Base-by-base conservation (phyloP, 2,797 vertebrate genomes). In the Diplodus sargus region DNA sequence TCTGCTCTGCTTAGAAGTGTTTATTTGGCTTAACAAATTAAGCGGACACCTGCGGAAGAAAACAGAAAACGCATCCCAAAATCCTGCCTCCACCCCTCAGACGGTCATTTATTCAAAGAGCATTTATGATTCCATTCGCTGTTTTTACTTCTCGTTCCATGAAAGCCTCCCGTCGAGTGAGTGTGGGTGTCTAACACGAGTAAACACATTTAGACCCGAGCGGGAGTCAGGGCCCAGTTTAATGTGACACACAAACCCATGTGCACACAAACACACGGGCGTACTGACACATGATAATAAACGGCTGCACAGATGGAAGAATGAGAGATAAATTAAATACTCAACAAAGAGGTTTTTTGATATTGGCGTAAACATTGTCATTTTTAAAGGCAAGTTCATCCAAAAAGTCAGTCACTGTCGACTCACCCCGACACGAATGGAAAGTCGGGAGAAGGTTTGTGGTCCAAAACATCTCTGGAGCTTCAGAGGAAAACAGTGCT, bases 171-270 rank as follows among this genome's bases (percentile, higher is more conserved):
- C 45, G 43, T 58, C 51, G 59, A 74, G 62, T 48, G 52, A 58
- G 16, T 52, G 68, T 72, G 54, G 47, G 65, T 74, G 68, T 84
- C 83, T 67, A n/a, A 76, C 60, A 62, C 56, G 67, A 81, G 72
- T 69, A 71, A 81, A 88, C 70, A 79, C 57, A 81, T 67, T 74
- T 52, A 16, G 16, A 63, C 60, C 14, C 9, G 25, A 56, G 53
- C 18, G 11, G 56, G 51, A 84, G 62, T 79, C 68, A 85, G 22
- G 52, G 60, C 63, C 45, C 45, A 75, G 66, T 72, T 54, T 71
- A 69, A 59, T 15, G 58, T 60, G 57, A 47, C 47, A 47, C 5
- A 17, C 2, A 2, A 4, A 53, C 45, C 13, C 16, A 28, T 12
- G 34, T 45, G 13, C 8, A 42, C 22, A 48, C n/a, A 28, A 9